Percentiles rank a stretch among this genome's conserved stretches.
Conservation (phyloP, 53 echinoderm and acorn worm species). For the Arbacia lixula region DNA sequence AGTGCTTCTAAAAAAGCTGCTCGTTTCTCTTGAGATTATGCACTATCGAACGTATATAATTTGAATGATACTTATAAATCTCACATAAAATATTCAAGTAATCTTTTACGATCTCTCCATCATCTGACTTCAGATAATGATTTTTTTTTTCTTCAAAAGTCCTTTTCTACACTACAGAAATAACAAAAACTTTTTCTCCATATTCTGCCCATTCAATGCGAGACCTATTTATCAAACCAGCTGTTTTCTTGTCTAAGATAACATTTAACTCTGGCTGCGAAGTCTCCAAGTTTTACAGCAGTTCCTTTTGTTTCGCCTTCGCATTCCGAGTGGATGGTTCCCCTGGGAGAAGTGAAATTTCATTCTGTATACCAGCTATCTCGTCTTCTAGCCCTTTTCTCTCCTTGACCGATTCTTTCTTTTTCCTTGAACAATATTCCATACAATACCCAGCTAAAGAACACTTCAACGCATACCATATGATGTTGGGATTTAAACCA, state of each 20-base stretch:
- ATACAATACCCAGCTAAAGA: conserved; percentile 22
- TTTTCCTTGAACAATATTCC: conserved; percentile 21
- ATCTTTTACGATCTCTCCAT: conserved; percentile 40
- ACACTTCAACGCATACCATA: conserved; percentile 54
- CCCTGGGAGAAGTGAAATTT: background rate
- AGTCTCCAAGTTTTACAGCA: background rate
- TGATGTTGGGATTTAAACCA: conserved; percentile 36
- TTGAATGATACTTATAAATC: conserved; percentile 30
- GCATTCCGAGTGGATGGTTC: background rate
- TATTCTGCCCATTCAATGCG: conserved; percentile 42
- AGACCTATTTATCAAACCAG: conserved; percentile 63
- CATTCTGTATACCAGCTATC: background rate
- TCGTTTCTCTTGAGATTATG: background rate
- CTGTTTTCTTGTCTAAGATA: conserved; percentile 12
- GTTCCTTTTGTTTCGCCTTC: too few species aligned
- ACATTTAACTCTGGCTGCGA: background rate
- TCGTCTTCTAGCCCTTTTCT: background rate
- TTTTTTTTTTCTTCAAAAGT: conserved; percentile 54
- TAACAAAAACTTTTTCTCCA: conserved; percentile 63
- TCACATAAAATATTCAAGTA: conserved; percentile 42
- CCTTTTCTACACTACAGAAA: conserved; percentile 65
- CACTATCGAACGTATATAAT: conserved; percentile 21
- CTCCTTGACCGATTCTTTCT: conserved; percentile 12
- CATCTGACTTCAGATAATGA: conserved; percentile 42
- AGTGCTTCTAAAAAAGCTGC: conserved; percentile 2